Evolutionary conservation across 2,113 vertebrate genomes (phyloP).

Genomic region (Symphodus melops): DNA sequence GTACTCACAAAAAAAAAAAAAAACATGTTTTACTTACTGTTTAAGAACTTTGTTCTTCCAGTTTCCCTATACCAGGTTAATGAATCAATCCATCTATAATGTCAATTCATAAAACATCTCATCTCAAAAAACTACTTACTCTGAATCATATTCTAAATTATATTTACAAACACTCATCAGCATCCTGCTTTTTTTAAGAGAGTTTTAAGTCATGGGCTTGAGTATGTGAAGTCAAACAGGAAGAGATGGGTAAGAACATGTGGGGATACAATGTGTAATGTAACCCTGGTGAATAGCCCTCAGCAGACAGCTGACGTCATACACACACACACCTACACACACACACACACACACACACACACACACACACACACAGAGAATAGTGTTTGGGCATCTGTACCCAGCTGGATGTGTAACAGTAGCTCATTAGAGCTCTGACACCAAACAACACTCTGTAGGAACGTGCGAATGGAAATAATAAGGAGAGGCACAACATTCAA

Average conservation of each 20-base stretch:
- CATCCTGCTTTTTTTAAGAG: no score
- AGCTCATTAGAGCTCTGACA: slow-evolving; percentile 41
- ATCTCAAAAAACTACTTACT: no score
- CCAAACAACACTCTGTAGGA: slow-evolving; percentile 30
- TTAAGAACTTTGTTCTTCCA: no score
- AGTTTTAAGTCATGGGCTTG: background rate
- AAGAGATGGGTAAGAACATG: background rate
- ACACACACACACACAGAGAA: background rate
- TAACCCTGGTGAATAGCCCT: background rate
- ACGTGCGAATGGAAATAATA: slow-evolving; percentile 24
- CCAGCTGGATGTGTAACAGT: slow-evolving; percentile 50
- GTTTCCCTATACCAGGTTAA: no score
- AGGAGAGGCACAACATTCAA: background rate
- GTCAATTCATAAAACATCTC: no score
- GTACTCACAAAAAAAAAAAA: no score
- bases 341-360: slow-evolving; percentile 28
- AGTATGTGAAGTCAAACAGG: background rate
- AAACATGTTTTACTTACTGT: no score
- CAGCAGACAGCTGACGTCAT: slow-evolving; percentile 35
- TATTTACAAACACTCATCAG: background rate
- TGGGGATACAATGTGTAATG: background rate
- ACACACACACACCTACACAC: slow-evolving; percentile 16
- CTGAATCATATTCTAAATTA: no score
- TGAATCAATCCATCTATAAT: no score
- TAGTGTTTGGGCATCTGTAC: slow-evolving; percentile 46